Evolutionary conservation across 2,888 invertebrate genomes (phyloP).

Genomic region (Encarsia formosa): DNA sequence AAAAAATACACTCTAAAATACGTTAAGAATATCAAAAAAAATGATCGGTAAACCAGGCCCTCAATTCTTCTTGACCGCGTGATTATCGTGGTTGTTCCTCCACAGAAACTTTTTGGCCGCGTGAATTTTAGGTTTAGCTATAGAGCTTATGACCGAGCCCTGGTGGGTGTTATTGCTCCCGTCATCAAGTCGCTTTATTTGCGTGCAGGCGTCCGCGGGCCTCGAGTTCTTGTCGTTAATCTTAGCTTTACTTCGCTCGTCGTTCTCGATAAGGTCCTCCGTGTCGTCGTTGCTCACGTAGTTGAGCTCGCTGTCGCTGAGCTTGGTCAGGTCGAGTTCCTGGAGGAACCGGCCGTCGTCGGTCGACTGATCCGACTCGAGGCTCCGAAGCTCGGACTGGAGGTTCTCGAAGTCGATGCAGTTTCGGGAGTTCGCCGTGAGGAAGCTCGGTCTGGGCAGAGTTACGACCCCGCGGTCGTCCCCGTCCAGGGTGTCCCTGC

Average conservation of each 20-base stretch:
- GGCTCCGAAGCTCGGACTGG: constrained; percentile 42
- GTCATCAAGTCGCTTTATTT: no score
- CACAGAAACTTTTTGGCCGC: constrained; percentile 22
- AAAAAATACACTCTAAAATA: not conserved
- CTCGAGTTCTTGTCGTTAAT: not conserved
- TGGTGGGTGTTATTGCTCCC: not conserved
- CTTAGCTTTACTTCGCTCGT: not conserved
- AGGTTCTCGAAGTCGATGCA: constrained; percentile 49
- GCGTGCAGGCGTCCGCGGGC: no score
- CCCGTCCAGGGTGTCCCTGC: constrained; percentile 45
- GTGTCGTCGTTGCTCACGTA: constrained; percentile 25
- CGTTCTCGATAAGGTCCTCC: constrained; percentile 17
- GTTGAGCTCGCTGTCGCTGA: not conserved
- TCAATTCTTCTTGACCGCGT: constrained; percentile 16
- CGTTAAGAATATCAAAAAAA: not conserved
- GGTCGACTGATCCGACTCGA: constrained; percentile 43
- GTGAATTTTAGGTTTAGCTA: constrained; percentile 22
- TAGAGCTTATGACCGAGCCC: constrained; percentile 3
- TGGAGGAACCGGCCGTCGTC: constrained; percentile 27
- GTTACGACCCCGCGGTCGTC: constrained; percentile 37
- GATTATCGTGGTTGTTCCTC: constrained; percentile 13
- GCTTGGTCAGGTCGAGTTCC: constrained; percentile 9
- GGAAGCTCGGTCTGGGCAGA: constrained; percentile 42
- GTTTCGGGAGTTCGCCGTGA: constrained; percentile 46
- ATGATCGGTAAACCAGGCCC: not conserved